A percentile compares a stretch with the other conserved stretches of the same genome.
Evolutionary conservation across 1,140 invertebrate species (phyloP).

Genomic region (Saccostrea echinata): DNA sequence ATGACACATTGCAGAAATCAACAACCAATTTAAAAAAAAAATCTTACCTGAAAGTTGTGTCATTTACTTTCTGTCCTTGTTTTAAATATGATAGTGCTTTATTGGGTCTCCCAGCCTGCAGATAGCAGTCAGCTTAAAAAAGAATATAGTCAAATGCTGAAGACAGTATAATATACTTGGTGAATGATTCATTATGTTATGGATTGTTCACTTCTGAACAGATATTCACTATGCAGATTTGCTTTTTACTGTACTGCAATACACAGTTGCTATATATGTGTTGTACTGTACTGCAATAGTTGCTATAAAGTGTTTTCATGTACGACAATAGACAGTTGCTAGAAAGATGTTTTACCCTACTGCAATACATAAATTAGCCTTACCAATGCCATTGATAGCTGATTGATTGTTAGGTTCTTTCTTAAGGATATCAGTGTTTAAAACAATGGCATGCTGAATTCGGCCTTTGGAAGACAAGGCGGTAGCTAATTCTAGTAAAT

Average conservation of each 20-base stretch:
- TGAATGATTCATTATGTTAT: no score
- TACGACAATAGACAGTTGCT: neutral
- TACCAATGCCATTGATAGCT: conserved; percentile 45
- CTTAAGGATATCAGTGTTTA: conserved; percentile 54
- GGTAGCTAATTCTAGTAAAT: conserved; percentile 40
- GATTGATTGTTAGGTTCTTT: conserved; percentile 26
- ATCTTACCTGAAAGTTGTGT: conserved; percentile 8
- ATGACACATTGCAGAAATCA: neutral
- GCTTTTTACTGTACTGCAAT: no score
- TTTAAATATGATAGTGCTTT: conserved; percentile 35
- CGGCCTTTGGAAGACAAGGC: conserved; percentile 50
- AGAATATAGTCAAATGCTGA: neutral
- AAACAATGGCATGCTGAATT: conserved; percentile 53
- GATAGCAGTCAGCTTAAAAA: conserved; percentile 40
- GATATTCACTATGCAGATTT: no score
- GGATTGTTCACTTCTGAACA: no score
- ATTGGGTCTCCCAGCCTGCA: conserved; percentile 45
- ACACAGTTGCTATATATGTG: no score
- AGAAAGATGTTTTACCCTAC: neutral
- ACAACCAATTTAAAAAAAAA: neutral
- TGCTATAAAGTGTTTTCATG: no score
- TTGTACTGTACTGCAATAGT: no score
- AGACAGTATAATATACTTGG: no score
- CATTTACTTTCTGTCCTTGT: conserved; percentile 1
- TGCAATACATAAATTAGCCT: neutral